Base-by-base conservation (phyloP, 1,140 invertebrate species). In the Copidosoma floridanum region DNA sequence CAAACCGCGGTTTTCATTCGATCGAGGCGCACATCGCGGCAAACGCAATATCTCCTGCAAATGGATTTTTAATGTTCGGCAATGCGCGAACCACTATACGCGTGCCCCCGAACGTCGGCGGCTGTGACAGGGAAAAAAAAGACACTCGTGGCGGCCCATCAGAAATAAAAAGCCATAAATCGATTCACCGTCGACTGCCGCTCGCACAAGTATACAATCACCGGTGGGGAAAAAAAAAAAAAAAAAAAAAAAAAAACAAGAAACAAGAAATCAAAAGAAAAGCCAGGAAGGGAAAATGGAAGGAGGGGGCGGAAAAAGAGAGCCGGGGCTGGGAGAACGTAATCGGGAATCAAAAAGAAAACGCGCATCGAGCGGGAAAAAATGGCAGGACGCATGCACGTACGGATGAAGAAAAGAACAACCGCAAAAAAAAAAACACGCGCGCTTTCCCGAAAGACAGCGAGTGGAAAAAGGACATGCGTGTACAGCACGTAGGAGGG, bases 291-390 rank as follows among this genome's bases (percentile, higher is more conserved):
- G 18, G n/a, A 40, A 40, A 40, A 6, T n/a, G 11, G 38, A 40
- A 40, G n/a, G 38, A 21, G 41, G n/a, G 23, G 21, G 4, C 16
- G 11, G 44, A 46, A 38, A 46, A 46, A 38, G 38, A 41, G 54
- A n/a, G n/a, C 38, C 2, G 14, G n/a, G 2, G n/a, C 38, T 10
- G 5, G 40, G n/a, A n/a, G 24, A 48, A 20, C 27, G 40, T 53
- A 52, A 56, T 53, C 32, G 37, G n/a, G 21, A 52, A 52, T 37
- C 52, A 63, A 59, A 50, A 56, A 38, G 43, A 61, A 54, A 58
- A 32, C 54, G 43, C 62, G 57, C 59, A 53, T 52, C 47, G 57
- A 64, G 43, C 62, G 41, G 43, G n/a, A 60, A 55, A 56, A 52
- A 43, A 50, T 29, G 12, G 57, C 54, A 26, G 38, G 51, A 56